A percentile compares a stretch with the other conserved stretches of the same genome.
These are phyloP conservation scores for Trididemnum miniatum DNA, from an alignment of 23 tunicate species.

Conservation along the genomic window DNA sequence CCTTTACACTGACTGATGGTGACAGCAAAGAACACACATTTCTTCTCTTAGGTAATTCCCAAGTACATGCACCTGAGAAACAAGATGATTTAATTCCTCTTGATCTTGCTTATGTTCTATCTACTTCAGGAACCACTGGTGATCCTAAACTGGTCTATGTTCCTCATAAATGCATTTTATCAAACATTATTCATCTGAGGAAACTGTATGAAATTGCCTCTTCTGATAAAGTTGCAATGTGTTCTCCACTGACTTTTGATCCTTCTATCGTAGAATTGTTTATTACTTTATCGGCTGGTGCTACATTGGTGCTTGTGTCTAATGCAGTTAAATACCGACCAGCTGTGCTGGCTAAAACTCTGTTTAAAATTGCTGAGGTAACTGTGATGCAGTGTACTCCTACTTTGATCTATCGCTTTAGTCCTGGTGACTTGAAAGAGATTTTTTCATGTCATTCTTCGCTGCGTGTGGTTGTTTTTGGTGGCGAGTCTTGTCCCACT, in stretches of 20 bases:
- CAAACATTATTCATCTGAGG: slow-evolving; percentile 67
- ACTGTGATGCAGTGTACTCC: slow-evolving; percentile 78
- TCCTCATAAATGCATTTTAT: slow-evolving; percentile 69
- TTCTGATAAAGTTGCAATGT: slow-evolving; percentile 52
- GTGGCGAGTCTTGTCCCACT: slow-evolving; percentile 87
- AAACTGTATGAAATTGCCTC: slow-evolving; percentile 25
- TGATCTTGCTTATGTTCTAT: slow-evolving; percentile 50
- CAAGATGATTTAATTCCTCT: background rate
- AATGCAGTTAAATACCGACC: slow-evolving; percentile 30
- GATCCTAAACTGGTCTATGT: slow-evolving; percentile 63
- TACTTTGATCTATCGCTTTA: slow-evolving; percentile 47
- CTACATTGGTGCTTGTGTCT: slow-evolving; percentile 56
- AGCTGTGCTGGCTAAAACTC: background rate
- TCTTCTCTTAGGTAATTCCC: background rate
- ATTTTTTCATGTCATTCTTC: slow-evolving; percentile 37
- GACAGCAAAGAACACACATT: background rate
- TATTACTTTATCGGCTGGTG: slow-evolving; percentile 43
- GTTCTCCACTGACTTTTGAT: slow-evolving; percentile 91
- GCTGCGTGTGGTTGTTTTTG: slow-evolving; percentile 56
- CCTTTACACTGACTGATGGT: background rate
- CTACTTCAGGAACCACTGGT: slow-evolving; percentile 87
- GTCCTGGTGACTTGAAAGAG: slow-evolving; percentile 4
- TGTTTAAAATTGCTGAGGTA: slow-evolving; percentile 48
- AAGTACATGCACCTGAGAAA: background rate
- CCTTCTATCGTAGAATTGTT: slow-evolving; percentile 84